phyloP scores from a whole-genome alignment of 2,888 invertebrate genomes.

The Drosophila fulvimacula region DNA sequence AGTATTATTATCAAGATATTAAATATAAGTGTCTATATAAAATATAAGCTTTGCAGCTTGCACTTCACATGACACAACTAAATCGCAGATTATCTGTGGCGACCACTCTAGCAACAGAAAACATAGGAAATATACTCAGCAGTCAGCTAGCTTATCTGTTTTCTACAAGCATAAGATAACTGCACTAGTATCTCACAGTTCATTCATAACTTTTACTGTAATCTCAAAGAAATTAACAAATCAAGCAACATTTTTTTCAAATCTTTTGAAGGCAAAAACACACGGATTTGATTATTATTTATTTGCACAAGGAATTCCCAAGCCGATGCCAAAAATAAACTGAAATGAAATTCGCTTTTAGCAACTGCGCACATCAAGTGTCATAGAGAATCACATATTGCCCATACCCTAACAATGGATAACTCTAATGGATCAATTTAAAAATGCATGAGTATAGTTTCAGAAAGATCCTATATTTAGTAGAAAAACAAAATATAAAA shows the following conservation, averaged over 20 bases:
- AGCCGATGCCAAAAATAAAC: constrained; percentile 22
- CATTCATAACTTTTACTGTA: constrained; percentile 10
- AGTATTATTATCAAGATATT: not conserved
- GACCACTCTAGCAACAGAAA: not conserved
- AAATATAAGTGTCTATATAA: not conserved
- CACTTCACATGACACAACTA: not conserved
- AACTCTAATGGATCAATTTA: not conserved
- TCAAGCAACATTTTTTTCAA: not conserved
- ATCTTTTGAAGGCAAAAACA: not conserved
- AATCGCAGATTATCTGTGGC: not conserved
- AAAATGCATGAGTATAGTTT: not conserved
- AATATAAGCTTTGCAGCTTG: too few relatives aligned
- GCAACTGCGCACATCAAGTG: constrained; percentile 51
- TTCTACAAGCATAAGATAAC: constrained; percentile 11
- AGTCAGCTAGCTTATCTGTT: not conserved
- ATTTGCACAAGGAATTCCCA: constrained; percentile 48
- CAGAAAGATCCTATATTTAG: too few relatives aligned
- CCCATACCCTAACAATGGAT: not conserved
- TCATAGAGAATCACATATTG: constrained; percentile 25
- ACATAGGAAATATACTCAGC: not conserved
- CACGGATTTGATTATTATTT: constrained; percentile 29
- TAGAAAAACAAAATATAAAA: too few relatives aligned
- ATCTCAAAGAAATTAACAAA: not conserved
- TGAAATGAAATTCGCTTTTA: constrained; percentile 16
- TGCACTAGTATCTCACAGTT: constrained; percentile 1